Evolutionary conservation across 2,113 vertebrate genomes (phyloP).

Genomic region (Petaurus breviceps): DNA sequence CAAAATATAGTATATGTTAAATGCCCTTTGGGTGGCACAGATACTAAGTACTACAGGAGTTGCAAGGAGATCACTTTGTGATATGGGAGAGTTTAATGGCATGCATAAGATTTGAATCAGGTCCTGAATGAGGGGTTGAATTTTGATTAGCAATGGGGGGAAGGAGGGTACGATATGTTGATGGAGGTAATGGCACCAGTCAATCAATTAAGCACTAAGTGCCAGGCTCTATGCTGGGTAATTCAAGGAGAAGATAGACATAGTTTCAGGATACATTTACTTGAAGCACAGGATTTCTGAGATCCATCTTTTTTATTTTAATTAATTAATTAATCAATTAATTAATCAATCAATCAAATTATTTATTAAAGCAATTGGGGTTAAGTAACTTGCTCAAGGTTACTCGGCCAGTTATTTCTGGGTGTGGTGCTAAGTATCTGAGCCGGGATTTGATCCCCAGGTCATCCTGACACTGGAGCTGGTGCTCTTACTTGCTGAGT

Average conservation of each 20-base stretch:
- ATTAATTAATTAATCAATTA: too few relatives aligned
- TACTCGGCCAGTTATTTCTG: too few relatives aligned
- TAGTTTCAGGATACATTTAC: not conserved
- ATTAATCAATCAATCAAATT: too few relatives aligned
- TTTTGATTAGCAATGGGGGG: not conserved
- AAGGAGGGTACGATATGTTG: not conserved
- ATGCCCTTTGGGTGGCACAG: not conserved
- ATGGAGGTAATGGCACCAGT: not conserved
- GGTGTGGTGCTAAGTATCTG: too few relatives aligned
- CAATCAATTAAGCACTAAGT: not conserved
- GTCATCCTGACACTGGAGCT: too few relatives aligned
- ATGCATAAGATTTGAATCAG: not conserved
- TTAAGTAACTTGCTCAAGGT: too few relatives aligned
- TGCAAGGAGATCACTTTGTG: not conserved
- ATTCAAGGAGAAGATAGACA: not conserved
- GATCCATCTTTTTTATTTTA: not conserved
- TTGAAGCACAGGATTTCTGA: not conserved
- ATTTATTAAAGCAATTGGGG: too few relatives aligned
- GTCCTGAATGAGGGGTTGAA: not conserved
- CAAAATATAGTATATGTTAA: not conserved
- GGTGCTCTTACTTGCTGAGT: too few relatives aligned
- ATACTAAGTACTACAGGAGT: not conserved
- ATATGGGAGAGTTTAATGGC: not conserved
- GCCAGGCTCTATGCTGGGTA: not conserved
- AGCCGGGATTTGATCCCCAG: too few relatives aligned